Percentiles rank a stretch among this genome's conserved stretches.
These are phyloP conservation scores for Rhagonycha lutea DNA, from an alignment of 2,888 invertebrate genomes.

Conservation along the genomic window DNA sequence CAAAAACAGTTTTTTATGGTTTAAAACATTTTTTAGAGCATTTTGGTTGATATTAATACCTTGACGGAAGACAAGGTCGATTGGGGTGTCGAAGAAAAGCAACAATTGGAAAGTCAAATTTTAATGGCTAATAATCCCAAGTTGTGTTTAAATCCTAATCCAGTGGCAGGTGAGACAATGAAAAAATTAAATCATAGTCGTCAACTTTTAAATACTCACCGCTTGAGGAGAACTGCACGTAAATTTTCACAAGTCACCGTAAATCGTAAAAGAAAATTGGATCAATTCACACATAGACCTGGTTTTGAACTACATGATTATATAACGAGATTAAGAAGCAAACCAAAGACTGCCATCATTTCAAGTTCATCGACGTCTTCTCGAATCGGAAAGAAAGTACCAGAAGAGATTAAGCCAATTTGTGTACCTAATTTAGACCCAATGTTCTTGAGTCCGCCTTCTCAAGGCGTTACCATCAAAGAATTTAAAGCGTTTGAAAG, in stretches of 20 bases:
- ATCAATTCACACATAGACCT: conserved; percentile 79
- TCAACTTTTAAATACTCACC: conserved; percentile 73
- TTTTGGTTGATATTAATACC: conserved; percentile 55
- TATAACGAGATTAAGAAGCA: conserved; percentile 61
- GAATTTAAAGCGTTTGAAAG: conserved; percentile 54
- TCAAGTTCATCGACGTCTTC: conserved; percentile 46
- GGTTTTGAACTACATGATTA: conserved; percentile 78
- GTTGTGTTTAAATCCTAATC: conserved; percentile 87
- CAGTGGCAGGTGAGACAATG: conserved; percentile 75
- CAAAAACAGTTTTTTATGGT: background rate
- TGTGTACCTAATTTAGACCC: conserved; percentile 67
- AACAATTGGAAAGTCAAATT: conserved; percentile 81
- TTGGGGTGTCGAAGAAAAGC: conserved; percentile 77
- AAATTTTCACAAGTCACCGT: conserved; percentile 80
- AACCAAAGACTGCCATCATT: conserved; percentile 53
- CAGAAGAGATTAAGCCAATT: conserved; percentile 65
- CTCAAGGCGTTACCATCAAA: conserved; percentile 50
- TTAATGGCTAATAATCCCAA: conserved; percentile 85
- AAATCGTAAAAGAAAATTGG: conserved; percentile 86
- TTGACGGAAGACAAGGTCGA: conserved; percentile 49
- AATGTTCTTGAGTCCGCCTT: conserved; percentile 62
- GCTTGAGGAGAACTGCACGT: conserved; percentile 74
- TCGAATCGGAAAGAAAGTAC: conserved; percentile 59
- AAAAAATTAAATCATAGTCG: conserved; percentile 77
- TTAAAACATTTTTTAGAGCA: conserved; percentile 43